These are phyloP conservation scores for Aldabrachelys gigantea DNA, from an alignment of 2,113 vertebrate genomes.

Conservation along the genomic window DNA sequence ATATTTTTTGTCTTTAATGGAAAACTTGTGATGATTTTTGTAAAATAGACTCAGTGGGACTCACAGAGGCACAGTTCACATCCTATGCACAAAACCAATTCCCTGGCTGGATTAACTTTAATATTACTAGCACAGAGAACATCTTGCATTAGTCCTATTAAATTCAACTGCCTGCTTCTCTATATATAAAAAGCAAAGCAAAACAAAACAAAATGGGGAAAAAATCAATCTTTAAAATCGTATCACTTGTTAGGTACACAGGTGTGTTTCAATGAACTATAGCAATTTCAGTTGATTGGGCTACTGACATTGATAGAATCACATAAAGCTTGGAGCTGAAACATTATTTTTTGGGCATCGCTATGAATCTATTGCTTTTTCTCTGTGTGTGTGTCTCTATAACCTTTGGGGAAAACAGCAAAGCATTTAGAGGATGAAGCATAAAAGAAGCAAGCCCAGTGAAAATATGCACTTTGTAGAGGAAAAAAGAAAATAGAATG, in stretches of 20 bases:
- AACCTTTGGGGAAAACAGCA: constrained; percentile 74
- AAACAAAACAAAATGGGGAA: constrained; percentile 49
- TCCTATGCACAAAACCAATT: constrained; percentile 77
- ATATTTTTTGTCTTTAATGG: constrained; percentile 65
- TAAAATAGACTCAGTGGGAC: constrained; percentile 73
- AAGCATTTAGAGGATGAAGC: constrained; percentile 74
- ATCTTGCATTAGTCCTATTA: constrained; percentile 72
- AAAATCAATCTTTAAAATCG: constrained; percentile 74
- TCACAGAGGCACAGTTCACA: constrained; percentile 73
- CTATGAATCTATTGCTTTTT: constrained; percentile 72
- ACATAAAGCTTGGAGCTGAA: constrained; percentile 63
- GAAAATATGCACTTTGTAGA: constrained; percentile 63
- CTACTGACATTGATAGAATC: constrained; percentile 69
- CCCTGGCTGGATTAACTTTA: constrained; percentile 77
- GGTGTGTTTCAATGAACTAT: constrained; percentile 73
- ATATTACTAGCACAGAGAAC: constrained; percentile 68
- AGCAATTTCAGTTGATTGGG: constrained; percentile 77
- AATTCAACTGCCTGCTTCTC: constrained; percentile 67
- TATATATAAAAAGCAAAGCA: constrained; percentile 71
- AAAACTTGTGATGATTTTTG: constrained; percentile 72
- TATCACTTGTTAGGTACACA: constrained; percentile 72
- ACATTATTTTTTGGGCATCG: constrained; percentile 74
- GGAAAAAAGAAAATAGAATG: constrained; percentile 27
- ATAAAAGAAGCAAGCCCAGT: constrained; percentile 65
- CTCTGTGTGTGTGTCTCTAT: constrained; percentile 42